These are phyloP conservation scores for Polyommatus icarus DNA, from an alignment of 2,888 invertebrate species.

Conservation along the genomic window DNA sequence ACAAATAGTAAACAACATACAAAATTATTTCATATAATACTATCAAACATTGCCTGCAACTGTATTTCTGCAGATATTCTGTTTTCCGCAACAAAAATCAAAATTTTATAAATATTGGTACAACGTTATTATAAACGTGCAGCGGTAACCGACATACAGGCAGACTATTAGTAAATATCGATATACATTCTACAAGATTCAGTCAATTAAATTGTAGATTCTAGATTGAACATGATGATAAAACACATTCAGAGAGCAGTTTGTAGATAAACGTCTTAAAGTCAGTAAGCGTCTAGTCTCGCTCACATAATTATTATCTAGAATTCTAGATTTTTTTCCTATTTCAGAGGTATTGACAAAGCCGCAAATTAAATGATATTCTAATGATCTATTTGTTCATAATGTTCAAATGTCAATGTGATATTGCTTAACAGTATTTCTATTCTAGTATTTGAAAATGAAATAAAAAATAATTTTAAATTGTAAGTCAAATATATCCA, in stretches of 20 bases:
- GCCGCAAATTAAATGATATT: background rate
- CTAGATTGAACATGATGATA: background rate
- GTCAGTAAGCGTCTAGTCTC: background rate
- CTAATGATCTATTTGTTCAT: background rate
- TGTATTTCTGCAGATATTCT: too few relatives aligned
- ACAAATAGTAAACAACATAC: too few relatives aligned
- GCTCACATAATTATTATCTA: background rate
- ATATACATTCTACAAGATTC: background rate
- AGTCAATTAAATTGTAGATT: background rate
- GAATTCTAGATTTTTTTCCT: conserved; percentile 1
- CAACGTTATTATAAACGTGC: too few relatives aligned
- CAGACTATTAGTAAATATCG: background rate
- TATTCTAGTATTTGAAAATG: background rate
- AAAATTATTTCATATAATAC: too few relatives aligned
- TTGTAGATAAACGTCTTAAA: background rate
- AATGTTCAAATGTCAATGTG: background rate
- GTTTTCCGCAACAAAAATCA: too few relatives aligned
- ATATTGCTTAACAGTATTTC: background rate
- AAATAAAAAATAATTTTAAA: too few relatives aligned
- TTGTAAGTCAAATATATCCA: too few relatives aligned
- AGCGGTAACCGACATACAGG: background rate
- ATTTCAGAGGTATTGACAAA: background rate
- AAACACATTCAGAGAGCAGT: background rate
- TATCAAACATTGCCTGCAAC: too few relatives aligned
- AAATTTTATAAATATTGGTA: too few relatives aligned